Evolutionary conservation across 2,888 invertebrate genomes (phyloP).

Genomic region (Taphrorychus bicolor): DNA sequence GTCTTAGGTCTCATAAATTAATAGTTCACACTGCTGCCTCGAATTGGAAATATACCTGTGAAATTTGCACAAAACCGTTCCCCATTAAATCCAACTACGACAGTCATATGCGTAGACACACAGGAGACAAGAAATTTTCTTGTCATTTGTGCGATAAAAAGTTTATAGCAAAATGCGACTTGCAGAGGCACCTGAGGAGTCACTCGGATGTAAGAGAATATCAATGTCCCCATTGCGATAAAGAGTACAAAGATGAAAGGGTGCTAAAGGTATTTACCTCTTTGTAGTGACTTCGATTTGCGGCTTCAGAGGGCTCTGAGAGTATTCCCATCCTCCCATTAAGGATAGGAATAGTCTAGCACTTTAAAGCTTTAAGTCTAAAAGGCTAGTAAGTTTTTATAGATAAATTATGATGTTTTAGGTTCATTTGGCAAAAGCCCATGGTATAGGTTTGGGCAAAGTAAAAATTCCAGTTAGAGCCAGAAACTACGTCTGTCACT

Average conservation of each 20-base stretch:
- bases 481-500: slow-evolving; percentile 51
- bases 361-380: too few relatives aligned
- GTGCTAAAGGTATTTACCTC: slow-evolving; percentile 42
- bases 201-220: slow-evolving; percentile 50
- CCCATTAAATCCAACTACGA: slow-evolving; percentile 52
- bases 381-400: too few relatives aligned
- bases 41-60: slow-evolving; percentile 51
- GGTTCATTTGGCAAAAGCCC: slow-evolving; percentile 48
- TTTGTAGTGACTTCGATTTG: too few relatives aligned
- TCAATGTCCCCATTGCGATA: slow-evolving; percentile 62
- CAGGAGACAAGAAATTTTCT: slow-evolving; percentile 49
- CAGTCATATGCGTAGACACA: slow-evolving; percentile 49
- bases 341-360: too few relatives aligned
- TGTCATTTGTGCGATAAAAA: slow-evolving; percentile 50
- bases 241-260: slow-evolving; percentile 62
- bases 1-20: slow-evolving; percentile 48
- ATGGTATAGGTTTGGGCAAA: slow-evolving; percentile 55
- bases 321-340: too few relatives aligned
- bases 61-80: slow-evolving; percentile 49
- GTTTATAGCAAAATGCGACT: slow-evolving; percentile 49
- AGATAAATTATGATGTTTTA: slow-evolving; percentile 12
- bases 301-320: too few relatives aligned
- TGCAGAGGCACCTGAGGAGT: slow-evolving; percentile 48
- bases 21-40: slow-evolving; percentile 53
- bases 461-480: slow-evolving; percentile 55